Percentiles rank a stretch among this genome's conserved stretches.
Conservation (phyloP, 2,113 vertebrate genomes). For the Saguinus midas region DNA sequence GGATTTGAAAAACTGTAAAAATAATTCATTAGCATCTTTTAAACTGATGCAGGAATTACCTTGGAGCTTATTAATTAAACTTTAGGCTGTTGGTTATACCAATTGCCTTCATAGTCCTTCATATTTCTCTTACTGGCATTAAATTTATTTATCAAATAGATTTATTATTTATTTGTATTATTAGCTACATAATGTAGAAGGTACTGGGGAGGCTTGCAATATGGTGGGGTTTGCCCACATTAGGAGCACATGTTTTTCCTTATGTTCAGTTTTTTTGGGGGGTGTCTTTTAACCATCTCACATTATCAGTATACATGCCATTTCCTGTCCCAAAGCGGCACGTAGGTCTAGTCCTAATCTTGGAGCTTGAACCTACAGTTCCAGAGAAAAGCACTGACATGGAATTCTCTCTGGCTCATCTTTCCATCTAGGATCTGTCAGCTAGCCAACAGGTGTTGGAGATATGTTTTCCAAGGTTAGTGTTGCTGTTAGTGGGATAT, state of each 20-base stretch:
- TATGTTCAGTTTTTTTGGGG: not conserved
- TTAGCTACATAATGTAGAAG: not conserved
- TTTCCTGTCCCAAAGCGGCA: not conserved
- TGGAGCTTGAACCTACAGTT: not conserved
- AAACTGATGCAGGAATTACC: not conserved
- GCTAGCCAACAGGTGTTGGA: not conserved
- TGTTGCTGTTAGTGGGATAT: not conserved
- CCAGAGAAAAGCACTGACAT: not conserved
- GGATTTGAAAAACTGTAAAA: conserved; percentile 37
- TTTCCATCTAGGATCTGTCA: not conserved
- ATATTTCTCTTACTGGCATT: conserved; percentile 9
- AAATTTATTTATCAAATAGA: not conserved
- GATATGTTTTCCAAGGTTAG: conserved; percentile 1
- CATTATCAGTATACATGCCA: not conserved
- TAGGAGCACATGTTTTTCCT: not conserved
- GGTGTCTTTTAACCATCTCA: not conserved
- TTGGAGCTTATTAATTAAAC: conserved; percentile 18
- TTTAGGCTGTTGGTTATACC: not conserved
- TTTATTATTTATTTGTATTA: conserved; percentile 21
- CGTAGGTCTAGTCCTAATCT: not conserved
- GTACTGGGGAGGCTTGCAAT: not conserved
- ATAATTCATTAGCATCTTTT: not conserved
- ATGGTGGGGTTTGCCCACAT: not conserved
- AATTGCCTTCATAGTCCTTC: not conserved
- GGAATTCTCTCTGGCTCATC: not conserved